Evolutionary conservation across 2,888 invertebrate species (phyloP), one percentile per base, ranked within the genome.

Genomic region (Nomada flava): DNA sequence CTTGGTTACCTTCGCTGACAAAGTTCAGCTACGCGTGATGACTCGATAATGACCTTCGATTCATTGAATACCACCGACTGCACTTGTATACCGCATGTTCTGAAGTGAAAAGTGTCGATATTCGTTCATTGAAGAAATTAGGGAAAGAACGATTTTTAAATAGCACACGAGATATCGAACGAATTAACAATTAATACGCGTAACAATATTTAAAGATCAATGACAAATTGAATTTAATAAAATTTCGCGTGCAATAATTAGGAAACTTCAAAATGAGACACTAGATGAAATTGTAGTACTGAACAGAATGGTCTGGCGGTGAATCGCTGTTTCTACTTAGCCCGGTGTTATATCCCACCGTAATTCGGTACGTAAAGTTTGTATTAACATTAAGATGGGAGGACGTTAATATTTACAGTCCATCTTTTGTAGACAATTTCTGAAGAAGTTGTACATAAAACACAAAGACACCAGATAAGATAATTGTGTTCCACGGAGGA

Each of bases 1-100:
- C 63, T 75, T 68, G 68, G 50, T 67, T 77, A 67, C 68, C 71
- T 73, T 65, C 69, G 65, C 70, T 86, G 77, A 85, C 89, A 87
- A 87, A 89, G 86, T 89, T 88, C 88, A 88, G 84, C 74, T 80
- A 82, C 82, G 84, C 79, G 72, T 79, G 85, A 85, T 88, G 86
- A 89, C 82, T 87, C 80, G 82, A 69, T 60, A 26, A 62, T 64
- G 86, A 79, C 89, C 87, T 87, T 87, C 85, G 85, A 85, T 82
- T 79, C 69, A 69, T 76, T 71, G 69, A 64, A 67, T 53, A 74
- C 60, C 44, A 69, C n/a, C 52, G 42, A 13, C 7, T 44, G 55
- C 13, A 36, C 13, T 57, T 26, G 47, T 57, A 11, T 44, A 44
- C 50, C 36, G 73, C 29, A 42, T n/a, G 70, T 71, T 62, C 26